Percentiles rank a stretch among this genome's conserved stretches.
These are phyloP conservation scores for Plodia interpunctella DNA, from an alignment of 1,140 invertebrate genomes.

Conservation along the genomic window DNA sequence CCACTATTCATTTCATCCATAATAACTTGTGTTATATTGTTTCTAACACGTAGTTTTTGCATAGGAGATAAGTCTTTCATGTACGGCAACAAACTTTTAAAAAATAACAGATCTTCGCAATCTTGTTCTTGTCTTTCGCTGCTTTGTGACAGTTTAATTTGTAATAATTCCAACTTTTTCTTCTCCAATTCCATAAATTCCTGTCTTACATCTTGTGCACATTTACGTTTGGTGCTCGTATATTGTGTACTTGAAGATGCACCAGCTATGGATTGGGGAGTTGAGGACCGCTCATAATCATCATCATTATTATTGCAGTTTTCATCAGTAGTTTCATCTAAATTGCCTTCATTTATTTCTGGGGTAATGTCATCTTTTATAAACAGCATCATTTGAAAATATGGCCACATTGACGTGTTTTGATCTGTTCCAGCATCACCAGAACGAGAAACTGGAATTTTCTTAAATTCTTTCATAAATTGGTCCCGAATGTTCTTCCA, in stretches of 20 bases:
- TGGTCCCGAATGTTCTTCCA: conserved; percentile 24
- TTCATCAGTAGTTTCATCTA: conserved; percentile 17
- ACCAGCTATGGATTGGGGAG: conserved; percentile 23
- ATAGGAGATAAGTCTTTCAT: neutral
- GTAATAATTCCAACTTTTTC: conserved; percentile 27
- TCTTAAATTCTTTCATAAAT: conserved; percentile 22
- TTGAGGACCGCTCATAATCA: conserved; percentile 18
- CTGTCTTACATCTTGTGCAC: conserved; percentile 27
- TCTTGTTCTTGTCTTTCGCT: conserved; percentile 21
- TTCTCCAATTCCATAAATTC: conserved; percentile 27
- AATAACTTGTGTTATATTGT: too few relatives aligned
- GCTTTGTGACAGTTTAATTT: conserved; percentile 27
- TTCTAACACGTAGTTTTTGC: neutral
- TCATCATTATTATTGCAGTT: conserved; percentile 11
- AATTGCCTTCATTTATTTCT: conserved; percentile 22
- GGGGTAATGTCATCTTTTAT: conserved; percentile 24
- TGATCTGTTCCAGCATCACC: conserved; percentile 23
- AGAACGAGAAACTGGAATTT: conserved; percentile 22
- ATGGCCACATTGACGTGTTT: conserved; percentile 21
- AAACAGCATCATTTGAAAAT: conserved; percentile 24
- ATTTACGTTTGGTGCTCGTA: conserved; percentile 25
- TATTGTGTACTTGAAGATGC: conserved; percentile 25
- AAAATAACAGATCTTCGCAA: conserved; percentile 26
- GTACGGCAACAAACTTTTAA: conserved; percentile 17
- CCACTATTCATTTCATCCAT: too few relatives aligned